Conservation (phyloP, 2,888 invertebrate species). For the Clanis bilineata region DNA sequence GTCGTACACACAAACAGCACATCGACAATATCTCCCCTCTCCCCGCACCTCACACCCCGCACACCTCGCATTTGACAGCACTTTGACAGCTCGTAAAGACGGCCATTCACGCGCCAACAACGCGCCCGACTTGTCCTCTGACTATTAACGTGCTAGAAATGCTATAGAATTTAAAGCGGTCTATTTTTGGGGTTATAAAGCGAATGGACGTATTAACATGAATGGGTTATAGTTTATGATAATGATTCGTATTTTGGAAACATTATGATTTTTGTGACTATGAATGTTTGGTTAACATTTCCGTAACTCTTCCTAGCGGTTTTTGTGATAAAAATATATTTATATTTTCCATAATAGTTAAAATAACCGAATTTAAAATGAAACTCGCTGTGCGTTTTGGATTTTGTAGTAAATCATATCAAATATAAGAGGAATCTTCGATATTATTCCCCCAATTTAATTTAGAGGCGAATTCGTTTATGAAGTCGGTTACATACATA, state of each 20-base stretch:
- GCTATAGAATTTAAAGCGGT: not conserved
- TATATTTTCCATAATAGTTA: too few species aligned
- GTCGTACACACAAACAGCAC: constrained; percentile 4
- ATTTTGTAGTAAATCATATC: too few species aligned
- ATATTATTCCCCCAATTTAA: too few species aligned
- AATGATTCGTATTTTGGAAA: not conserved
- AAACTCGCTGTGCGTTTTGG: too few species aligned
- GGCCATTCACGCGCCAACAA: constrained; percentile 13
- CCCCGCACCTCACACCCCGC: not conserved
- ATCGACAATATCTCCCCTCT: not conserved
- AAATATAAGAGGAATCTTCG: too few species aligned
- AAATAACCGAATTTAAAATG: too few species aligned
- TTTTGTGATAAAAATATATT: too few species aligned
- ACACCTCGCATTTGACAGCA: not conserved
- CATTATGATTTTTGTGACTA: not conserved
- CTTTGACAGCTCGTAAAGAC: constrained; percentile 13
- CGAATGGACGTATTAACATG: not conserved
- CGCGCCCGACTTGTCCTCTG: not conserved
- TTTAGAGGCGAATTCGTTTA: too few species aligned
- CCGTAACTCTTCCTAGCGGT: not conserved
- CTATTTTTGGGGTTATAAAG: not conserved
- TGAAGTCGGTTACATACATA: too few species aligned
- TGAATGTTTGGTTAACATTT: not conserved
- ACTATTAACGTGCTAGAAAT: not conserved
- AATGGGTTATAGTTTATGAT: not conserved